Conservation (phyloP, 2,888 invertebrate species). For the Nemoura dubitans region DNA sequence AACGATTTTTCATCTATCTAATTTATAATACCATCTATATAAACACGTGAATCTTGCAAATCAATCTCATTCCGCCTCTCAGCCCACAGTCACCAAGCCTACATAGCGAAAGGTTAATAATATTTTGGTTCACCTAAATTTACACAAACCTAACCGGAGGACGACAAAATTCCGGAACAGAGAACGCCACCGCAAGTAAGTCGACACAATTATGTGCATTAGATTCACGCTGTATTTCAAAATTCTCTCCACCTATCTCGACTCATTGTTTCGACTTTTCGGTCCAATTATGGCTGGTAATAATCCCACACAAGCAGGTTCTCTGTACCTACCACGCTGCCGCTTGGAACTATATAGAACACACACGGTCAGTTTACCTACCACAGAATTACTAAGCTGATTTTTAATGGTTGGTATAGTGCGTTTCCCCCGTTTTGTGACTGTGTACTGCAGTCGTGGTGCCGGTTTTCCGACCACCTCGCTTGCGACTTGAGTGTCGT, state of each 20-base stretch:
- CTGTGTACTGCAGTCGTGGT: too few relatives aligned
- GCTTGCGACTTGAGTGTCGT: too few relatives aligned
- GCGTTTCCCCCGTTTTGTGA: too few relatives aligned
- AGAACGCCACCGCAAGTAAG: neutral
- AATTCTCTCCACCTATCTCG: neutral
- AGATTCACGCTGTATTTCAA: neutral
- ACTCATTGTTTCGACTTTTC: neutral
- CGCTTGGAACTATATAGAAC: too few relatives aligned
- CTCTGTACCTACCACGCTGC: neutral
- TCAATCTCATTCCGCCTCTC: neutral
- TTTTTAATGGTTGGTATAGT: too few relatives aligned
- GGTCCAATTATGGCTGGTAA: neutral
- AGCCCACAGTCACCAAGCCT: neutral
- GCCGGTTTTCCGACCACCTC: too few relatives aligned
- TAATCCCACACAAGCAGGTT: neutral
- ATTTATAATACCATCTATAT: too few relatives aligned
- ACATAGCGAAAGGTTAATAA: neutral
- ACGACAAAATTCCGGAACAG: neutral
- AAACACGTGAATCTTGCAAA: too few relatives aligned
- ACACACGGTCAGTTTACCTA: too few relatives aligned
- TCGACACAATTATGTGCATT: neutral
- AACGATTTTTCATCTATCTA: too few relatives aligned
- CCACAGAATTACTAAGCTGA: too few relatives aligned
- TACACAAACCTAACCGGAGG: neutral
- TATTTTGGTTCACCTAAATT: neutral